Percentiles rank a stretch among this genome's conserved stretches.
These are phyloP conservation scores for Sussaba pulchella DNA, from an alignment of 2,888 invertebrate species.

Conservation along the genomic window DNA sequence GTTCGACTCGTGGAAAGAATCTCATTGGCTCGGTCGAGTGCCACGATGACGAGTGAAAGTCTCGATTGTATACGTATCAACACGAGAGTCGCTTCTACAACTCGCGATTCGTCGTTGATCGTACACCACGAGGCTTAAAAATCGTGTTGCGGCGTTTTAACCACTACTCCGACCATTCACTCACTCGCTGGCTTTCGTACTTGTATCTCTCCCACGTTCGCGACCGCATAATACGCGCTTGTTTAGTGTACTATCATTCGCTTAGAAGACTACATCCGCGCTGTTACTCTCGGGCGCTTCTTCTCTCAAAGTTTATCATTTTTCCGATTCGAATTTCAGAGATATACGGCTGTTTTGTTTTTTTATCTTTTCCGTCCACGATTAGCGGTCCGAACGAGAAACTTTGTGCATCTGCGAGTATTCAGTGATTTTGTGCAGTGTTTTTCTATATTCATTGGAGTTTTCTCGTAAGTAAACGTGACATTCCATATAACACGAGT, in stretches of 20 bases:
- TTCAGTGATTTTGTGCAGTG: not conserved
- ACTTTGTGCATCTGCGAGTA: not conserved
- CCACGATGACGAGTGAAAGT: slow-evolving; percentile 75
- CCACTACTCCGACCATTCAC: slow-evolving; percentile 69
- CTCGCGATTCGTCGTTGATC: slow-evolving; percentile 68
- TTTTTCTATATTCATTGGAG: not conserved
- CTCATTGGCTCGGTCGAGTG: slow-evolving; percentile 43
- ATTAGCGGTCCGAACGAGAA: too few relatives aligned
- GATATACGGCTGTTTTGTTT: too few relatives aligned
- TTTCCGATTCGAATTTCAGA: too few relatives aligned
- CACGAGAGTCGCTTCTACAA: slow-evolving; percentile 68
- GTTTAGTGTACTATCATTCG: slow-evolving; percentile 77
- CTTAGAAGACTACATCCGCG: slow-evolving; percentile 71
- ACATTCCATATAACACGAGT: not conserved
- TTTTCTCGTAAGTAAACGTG: not conserved
- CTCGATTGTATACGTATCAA: slow-evolving; percentile 54
- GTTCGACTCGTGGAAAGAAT: slow-evolving; percentile 15
- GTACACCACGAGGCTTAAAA: slow-evolving; percentile 44
- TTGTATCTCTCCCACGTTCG: slow-evolving; percentile 72
- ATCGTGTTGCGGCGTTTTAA: slow-evolving; percentile 56
- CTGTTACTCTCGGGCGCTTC: slow-evolving; percentile 6
- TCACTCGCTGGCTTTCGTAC: slow-evolving; percentile 54
- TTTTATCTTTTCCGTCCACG: too few relatives aligned
- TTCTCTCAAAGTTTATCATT: too few relatives aligned
- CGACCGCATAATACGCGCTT: slow-evolving; percentile 77